These are phyloP conservation scores for Nemotelus nigrinus DNA, from an alignment of 2,888 invertebrate species.

Conservation along the genomic window DNA sequence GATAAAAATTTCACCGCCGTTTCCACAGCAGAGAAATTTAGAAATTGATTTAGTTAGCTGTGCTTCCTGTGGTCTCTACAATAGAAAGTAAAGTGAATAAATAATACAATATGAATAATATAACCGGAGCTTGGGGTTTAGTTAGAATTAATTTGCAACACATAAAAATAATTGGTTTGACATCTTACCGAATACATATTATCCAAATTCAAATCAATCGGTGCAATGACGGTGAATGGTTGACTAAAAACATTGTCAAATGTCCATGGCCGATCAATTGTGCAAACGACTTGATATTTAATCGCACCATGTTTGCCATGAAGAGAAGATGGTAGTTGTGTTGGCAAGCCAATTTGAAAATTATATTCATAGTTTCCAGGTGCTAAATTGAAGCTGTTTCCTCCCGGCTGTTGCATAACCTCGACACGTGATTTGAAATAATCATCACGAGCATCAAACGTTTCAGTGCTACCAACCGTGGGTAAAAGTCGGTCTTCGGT, in stretches of 20 bases:
- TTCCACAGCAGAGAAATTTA: conserved; percentile 12
- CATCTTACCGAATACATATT: neutral
- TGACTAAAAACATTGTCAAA: conserved; percentile 82
- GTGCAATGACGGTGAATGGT: conserved; percentile 78
- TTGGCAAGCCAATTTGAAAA: conserved; percentile 72
- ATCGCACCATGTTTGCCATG: conserved; percentile 79
- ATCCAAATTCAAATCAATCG: conserved; percentile 79
- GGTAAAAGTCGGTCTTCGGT: neutral
- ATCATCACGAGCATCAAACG: conserved; percentile 59
- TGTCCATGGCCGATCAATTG: conserved; percentile 85
- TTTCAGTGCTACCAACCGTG: conserved; percentile 52
- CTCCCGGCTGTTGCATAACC: conserved; percentile 65
- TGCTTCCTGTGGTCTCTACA: conserved; percentile 22
- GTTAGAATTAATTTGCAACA: neutral
- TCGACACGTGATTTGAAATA: conserved; percentile 59
- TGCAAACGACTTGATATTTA: conserved; percentile 79
- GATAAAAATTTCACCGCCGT: conserved; percentile 9
- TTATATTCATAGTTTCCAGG: conserved; percentile 78
- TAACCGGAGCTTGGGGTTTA: neutral
- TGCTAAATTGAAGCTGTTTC: conserved; percentile 74
- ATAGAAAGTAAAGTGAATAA: conserved; percentile 2
- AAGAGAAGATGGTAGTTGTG: conserved; percentile 79
- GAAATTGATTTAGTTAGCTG: neutral
- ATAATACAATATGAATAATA: neutral
- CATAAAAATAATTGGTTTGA: neutral